These are phyloP conservation scores for Lycophotia porphyrea DNA, from an alignment of 2,888 invertebrate genomes.

Conservation along the genomic window DNA sequence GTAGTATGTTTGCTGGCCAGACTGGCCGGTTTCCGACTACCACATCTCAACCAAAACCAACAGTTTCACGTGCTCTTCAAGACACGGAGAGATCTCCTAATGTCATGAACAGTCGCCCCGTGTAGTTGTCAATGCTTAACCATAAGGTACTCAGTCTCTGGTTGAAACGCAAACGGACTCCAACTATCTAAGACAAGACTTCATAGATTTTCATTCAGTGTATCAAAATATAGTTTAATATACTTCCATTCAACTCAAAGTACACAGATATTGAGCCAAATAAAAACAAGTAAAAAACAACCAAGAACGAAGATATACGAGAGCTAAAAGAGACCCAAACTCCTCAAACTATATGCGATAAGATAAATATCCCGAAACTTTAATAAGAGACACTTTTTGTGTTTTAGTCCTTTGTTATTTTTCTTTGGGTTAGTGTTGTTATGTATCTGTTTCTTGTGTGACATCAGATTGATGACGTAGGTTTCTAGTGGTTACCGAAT, in stretches of 20 bases:
- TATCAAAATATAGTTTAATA: neutral
- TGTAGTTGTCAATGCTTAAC: neutral
- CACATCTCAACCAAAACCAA: neutral
- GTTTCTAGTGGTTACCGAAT: neutral
- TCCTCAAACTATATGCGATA: conserved; percentile 21
- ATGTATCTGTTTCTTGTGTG: neutral
- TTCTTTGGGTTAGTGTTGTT: conserved; percentile 14
- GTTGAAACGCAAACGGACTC: neutral
- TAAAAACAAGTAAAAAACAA: conserved; percentile 17
- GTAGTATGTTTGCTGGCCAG: neutral
- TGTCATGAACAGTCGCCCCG: neutral
- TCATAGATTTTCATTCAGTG: neutral
- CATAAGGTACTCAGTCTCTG: neutral
- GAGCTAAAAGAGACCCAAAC: conserved; percentile 23
- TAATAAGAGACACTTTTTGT: conserved; percentile 32
- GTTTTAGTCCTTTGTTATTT: conserved; percentile 21
- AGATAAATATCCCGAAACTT: conserved; percentile 57
- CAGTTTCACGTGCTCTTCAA: neutral
- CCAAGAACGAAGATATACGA: conserved; percentile 23
- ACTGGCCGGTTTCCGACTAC: neutral
- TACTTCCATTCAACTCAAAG: neutral
- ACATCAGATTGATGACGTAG: neutral
- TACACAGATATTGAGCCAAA: neutral
- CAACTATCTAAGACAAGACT: too few species aligned
- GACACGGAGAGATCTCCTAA: neutral